A percentile compares a stretch with the other conserved stretches of the same genome.
Evolutionary conservation across 2,113 vertebrate species (phyloP).

Genomic region (Sula dactylatra): DNA sequence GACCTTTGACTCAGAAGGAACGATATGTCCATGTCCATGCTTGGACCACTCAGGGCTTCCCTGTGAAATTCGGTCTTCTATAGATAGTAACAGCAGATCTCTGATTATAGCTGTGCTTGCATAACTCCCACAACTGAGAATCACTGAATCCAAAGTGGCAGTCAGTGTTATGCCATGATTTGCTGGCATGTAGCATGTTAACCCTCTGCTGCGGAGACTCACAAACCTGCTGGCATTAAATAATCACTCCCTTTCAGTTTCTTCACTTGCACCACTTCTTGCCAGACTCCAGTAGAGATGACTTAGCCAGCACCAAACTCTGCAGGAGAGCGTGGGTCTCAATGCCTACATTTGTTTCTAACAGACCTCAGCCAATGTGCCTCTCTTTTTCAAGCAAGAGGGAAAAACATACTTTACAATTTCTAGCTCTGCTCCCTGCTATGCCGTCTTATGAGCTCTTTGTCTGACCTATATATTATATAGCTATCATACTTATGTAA

Average conservation of each 20-base stretch:
- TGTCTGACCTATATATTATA: neutral
- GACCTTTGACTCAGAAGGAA: neutral
- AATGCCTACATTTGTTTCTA: constrained; percentile 12
- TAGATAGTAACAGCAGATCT: neutral
- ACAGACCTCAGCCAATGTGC: neutral
- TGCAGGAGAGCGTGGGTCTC: neutral
- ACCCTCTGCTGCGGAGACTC: neutral
- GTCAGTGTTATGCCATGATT: neutral
- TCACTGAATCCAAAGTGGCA: neutral
- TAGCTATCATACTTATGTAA: neutral
- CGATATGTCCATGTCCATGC: neutral
- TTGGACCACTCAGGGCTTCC: neutral
- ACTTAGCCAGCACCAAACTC: neutral
- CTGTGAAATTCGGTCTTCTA: neutral
- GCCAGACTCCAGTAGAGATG: neutral
- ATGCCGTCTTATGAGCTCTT: neutral
- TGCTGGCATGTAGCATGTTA: neutral
- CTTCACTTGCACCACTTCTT: neutral
- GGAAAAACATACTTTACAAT: neutral
- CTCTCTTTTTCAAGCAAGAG: neutral
- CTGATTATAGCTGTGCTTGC: neutral
- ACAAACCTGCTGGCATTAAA: neutral
- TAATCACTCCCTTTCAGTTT: neutral
- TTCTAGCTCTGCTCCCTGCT: constrained; percentile 12
- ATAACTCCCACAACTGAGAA: neutral